phyloP scores from a whole-genome alignment of 2,113 vertebrate genomes.

The Paramormyrops kingsleyae region DNA sequence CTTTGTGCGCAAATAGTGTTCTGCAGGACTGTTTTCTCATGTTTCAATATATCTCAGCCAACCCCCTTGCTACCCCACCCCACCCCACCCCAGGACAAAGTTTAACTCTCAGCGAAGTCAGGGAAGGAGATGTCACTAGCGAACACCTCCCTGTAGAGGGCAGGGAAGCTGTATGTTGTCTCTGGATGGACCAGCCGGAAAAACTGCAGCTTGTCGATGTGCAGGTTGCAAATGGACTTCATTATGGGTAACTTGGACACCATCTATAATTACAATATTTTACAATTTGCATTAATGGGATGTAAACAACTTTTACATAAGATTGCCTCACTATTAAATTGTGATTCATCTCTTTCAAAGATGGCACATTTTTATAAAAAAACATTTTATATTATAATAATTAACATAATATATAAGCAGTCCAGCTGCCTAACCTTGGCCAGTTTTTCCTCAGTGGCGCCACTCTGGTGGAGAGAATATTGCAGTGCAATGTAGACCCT shows the following conservation, averaged over 20 bases:
- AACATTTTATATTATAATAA: neutral
- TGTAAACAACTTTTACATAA: conserved; percentile 17
- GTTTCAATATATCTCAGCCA: conserved; percentile 40
- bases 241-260: conserved; percentile 76
- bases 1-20: conserved; percentile 47
- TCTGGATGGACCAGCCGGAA: conserved; percentile 81
- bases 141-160: conserved; percentile 82
- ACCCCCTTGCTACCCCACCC: conserved; percentile 33
- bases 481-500: conserved; percentile 77
- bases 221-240: conserved; percentile 84
- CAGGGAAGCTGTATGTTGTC: conserved; percentile 74
- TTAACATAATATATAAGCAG: conserved; percentile 54
- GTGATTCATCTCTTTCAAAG: neutral
- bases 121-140: conserved; percentile 71
- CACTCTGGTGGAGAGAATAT: conserved; percentile 71
- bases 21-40: conserved; percentile 55
- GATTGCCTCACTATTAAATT: neutral
- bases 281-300: neutral
- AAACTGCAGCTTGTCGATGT: conserved; percentile 84
- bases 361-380: neutral
- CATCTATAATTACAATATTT: conserved; percentile 57
- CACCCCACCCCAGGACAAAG: conserved; percentile 13
- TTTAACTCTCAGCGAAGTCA: conserved; percentile 64
- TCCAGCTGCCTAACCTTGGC: conserved; percentile 74
- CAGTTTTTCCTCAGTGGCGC: conserved; percentile 70